Evolutionary conservation across 2,113 vertebrate genomes (phyloP).

Genomic region (Podarcis cretensis): DNA sequence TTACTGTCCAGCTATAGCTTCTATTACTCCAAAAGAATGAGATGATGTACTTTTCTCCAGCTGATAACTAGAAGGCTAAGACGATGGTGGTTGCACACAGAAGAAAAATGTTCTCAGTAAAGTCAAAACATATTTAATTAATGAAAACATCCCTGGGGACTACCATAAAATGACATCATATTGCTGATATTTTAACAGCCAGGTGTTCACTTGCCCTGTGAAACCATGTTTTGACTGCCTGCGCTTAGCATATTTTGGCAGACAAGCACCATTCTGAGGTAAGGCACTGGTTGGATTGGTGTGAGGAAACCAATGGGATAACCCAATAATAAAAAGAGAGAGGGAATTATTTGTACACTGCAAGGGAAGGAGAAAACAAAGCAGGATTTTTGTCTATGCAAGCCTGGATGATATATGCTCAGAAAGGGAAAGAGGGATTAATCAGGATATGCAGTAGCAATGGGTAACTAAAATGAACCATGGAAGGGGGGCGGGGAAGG

Average conservation of each 20-base stretch:
- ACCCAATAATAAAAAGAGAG: neutral
- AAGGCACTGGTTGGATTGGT: neutral
- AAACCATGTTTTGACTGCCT: neutral
- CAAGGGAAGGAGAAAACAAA: neutral
- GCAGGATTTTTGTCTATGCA: neutral
- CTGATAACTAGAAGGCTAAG: neutral
- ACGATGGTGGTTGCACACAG: neutral
- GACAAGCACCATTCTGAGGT: neutral
- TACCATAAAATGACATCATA: slow-evolving; percentile 6
- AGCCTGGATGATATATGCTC: too few relatives aligned
- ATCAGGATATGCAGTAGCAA: too few relatives aligned
- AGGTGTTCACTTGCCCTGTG: neutral
- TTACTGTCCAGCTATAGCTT: slow-evolving; percentile 6
- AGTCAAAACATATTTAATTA: slow-evolving; percentile 32
- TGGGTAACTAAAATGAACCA: too few relatives aligned
- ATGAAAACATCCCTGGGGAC: neutral
- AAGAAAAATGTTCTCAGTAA: slow-evolving; percentile 34
- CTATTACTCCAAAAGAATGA: neutral
- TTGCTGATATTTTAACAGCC: neutral
- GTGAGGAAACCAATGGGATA: neutral
- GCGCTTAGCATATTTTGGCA: neutral
- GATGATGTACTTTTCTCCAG: slow-evolving; percentile 18
- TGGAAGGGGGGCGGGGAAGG: too few relatives aligned
- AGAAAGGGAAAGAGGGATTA: too few relatives aligned
- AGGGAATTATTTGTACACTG: neutral